Evolutionary conservation across 2,113 vertebrate species (phyloP), one percentile per base, ranked within the genome.

Genomic region (Thamnaconus septentrionalis): DNA sequence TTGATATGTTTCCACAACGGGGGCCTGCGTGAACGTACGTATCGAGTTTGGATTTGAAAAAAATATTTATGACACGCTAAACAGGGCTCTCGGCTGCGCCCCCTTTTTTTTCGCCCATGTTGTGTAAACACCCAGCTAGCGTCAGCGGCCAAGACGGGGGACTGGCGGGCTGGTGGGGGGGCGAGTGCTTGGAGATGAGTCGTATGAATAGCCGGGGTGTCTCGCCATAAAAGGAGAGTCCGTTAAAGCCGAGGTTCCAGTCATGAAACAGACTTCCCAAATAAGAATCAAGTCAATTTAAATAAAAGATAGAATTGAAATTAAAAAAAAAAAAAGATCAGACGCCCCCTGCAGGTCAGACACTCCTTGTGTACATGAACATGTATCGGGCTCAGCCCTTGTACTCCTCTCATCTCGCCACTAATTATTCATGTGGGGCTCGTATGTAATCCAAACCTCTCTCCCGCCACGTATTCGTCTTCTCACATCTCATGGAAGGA

Each of bases 141-240:
- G 71, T 53, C 76, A 59, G 70, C 65, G 75, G 77, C 81, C 81
- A 46, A 57, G 53, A 82, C 78, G 68, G 44, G 59, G 61, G 64
- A 72, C 55, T 8, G 79, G 71, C 71, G 49, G 53, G 78, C 73
- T 62, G 66, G 78, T 62, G 55, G 46, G 76, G 75, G 59, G 55
- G 7, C 7, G 46, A 48, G 7, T 8, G 7, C 4, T 48, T 31
- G 18, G 18, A 31, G 18, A 31, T 31, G 18, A 31, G 18, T 31
- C 18, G 18, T 31, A 53, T 66, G 77, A 84, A 83, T 69, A 83
- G 83, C 75, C 64, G 78, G 64, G 78, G 69, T 76, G 63, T 67
- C 69, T 81, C 79, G 82, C 91, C 91, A 89, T 91, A 92, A 89
- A 93, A 89, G 90, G 92, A 61, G 71, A 72, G 75, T 78, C 64